Evolutionary conservation across 1,140 invertebrate genomes (phyloP).

Genomic region (Cepaea nemoralis): DNA sequence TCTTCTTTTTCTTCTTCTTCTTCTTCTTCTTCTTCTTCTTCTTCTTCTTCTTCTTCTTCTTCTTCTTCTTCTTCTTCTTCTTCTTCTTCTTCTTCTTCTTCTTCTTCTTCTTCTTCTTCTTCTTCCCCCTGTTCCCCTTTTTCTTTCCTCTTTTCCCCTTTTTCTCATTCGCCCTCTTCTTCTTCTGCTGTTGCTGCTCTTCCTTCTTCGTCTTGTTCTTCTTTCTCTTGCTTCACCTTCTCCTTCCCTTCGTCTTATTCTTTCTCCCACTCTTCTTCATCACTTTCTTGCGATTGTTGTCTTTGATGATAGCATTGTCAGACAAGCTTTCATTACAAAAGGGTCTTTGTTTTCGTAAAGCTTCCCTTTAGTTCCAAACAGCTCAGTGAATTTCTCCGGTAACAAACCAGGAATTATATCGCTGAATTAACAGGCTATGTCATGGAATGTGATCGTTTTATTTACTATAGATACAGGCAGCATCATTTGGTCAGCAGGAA

Average conservation of each 20-base stretch:
- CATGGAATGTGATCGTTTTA: too few relatives aligned
- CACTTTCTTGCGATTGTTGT: too few relatives aligned
- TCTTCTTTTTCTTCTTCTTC: neutral
- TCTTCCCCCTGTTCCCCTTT: neutral
- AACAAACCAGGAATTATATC: too few relatives aligned
- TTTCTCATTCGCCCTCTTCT: slow-evolving; percentile 2
- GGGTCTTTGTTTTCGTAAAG: too few relatives aligned
- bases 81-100: slow-evolving; percentile 9
- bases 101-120: neutral
- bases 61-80: neutral
- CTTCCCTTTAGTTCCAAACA: too few relatives aligned
- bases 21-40: neutral
- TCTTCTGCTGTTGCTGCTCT: neutral
- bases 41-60: neutral
- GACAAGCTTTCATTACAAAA: too few relatives aligned
- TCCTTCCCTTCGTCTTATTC: neutral
- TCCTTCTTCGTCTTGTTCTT: neutral
- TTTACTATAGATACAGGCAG: too few relatives aligned
- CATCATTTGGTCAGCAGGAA: too few relatives aligned
- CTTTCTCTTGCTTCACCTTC: neutral
- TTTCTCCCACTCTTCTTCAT: neutral
- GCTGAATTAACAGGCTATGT: too few relatives aligned
- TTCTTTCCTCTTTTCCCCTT: neutral
- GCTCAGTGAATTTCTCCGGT: too few relatives aligned
- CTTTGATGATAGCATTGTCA: too few relatives aligned